Conservation (phyloP, 2,888 invertebrate genomes). For the Caenorhabditis wallacei region DNA sequence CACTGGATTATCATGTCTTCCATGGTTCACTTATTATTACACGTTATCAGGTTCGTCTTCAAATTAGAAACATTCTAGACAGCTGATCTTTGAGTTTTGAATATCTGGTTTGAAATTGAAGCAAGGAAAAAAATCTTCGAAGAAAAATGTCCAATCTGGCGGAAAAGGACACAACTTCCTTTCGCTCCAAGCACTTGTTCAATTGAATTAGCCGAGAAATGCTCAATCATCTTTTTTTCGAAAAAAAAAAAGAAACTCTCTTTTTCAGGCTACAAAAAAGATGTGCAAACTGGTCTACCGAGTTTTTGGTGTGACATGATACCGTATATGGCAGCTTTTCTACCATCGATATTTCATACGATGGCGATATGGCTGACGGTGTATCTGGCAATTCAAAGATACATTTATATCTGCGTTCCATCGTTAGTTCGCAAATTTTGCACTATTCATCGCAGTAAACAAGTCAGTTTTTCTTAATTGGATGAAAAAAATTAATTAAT, state of each 20-base stretch:
- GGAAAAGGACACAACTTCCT: slow-evolving; percentile 16
- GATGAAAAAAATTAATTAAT: background rate
- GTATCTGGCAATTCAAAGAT: slow-evolving; percentile 93
- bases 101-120: background rate
- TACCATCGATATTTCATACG: slow-evolving; percentile 94
- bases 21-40: slow-evolving; percentile 83
- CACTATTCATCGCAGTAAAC: slow-evolving; percentile 84
- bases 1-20: slow-evolving; percentile 80
- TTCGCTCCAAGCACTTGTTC: slow-evolving; percentile 24
- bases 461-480: slow-evolving; percentile 65
- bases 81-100: slow-evolving; percentile 1
- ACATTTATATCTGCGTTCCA: slow-evolving; percentile 95
- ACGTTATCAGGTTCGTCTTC: slow-evolving; percentile 75
- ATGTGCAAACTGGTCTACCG: slow-evolving; percentile 75
- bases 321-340: slow-evolving; percentile 85
- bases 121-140: too few species aligned
- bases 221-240: background rate
- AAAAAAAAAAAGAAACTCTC: background rate
- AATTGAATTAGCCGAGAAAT: slow-evolving; percentile 29
- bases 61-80: background rate
- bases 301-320: slow-evolving; percentile 83
- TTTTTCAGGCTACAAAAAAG: slow-evolving; percentile 75
- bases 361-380: slow-evolving; percentile 95
- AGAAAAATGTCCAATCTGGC: slow-evolving; percentile 22
- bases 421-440: slow-evolving; percentile 90